Evolutionary conservation across 2,797 vertebrate genomes (phyloP), one percentile per base, ranked within the genome.

Genomic region (Ceryle rudis): DNA sequence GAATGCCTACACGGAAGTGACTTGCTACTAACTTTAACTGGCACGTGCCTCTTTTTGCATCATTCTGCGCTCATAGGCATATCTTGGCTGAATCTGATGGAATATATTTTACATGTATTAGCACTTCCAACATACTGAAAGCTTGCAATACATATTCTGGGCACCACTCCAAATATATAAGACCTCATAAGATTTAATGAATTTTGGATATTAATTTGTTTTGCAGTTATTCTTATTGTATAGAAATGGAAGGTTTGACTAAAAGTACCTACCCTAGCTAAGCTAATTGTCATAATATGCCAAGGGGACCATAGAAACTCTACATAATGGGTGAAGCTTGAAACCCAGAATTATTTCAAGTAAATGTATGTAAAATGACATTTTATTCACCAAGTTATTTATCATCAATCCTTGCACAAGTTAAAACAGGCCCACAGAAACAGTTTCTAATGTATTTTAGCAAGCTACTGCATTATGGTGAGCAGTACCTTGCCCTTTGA

Each of bases 11-110:
- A 52, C 60, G 44, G 60, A 42, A 92, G 70, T 70, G 81, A 94
- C 86, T 92, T 97, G 83, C 87, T 96, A 95, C 91, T 91, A 91
- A 92, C 55, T 96, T 92, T 95, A 91, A 80, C 44, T 95, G 95
- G 64, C 94, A 90, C 60, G 15, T 70, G 17, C 41, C 81, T 66
- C 82, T 37, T 81, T 91, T 87, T 93, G 82, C 93, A 79, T 86
- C 94, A 92, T 35, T 80, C 86, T 87, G 83, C 90, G 86, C 83
- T 93, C 88, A 95, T 20, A 81, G 47, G 75, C 91, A 78, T 73
- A 67, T 61, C 91, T 96, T 96, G 96, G 94, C 94, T 92, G 69
- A 75, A 86, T 60, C 54, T 28, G 67, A 86, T 39, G 77, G 94
- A 97, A 96, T 93, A 84, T 89, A 77, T 86, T 96, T 96, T 73